Conservation (phyloP, 2,888 invertebrate species). For the Clistopyga incitator region DNA sequence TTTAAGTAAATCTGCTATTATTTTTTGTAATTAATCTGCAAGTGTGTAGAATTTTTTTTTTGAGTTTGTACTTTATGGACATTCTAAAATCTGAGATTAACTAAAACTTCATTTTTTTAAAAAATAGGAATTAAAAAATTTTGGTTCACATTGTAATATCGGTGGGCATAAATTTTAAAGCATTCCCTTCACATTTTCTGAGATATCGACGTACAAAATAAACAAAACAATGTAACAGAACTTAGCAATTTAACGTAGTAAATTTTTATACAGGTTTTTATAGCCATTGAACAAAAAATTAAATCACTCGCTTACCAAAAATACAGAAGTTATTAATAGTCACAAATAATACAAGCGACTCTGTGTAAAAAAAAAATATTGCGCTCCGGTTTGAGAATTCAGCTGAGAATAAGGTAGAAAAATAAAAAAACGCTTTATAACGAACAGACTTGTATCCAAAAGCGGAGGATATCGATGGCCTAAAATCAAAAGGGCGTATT, state of each 20-base stretch:
- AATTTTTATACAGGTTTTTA: too few species aligned
- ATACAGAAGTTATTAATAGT: neutral
- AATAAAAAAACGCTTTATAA: slow-evolving; percentile 20
- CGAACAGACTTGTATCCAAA: slow-evolving; percentile 23
- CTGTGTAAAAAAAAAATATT: neutral
- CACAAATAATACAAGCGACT: neutral
- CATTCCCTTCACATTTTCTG: neutral
- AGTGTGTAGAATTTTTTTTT: too few species aligned
- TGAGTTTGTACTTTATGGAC: too few species aligned
- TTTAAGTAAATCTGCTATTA: too few species aligned
- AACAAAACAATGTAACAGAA: neutral
- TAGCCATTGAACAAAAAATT: too few species aligned
- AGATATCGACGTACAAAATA: neutral
- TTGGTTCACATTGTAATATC: neutral
- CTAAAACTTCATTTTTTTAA: too few species aligned
- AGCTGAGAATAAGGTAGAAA: neutral
- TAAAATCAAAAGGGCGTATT: slow-evolving; percentile 12
- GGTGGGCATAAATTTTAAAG: neutral
- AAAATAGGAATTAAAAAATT: too few species aligned
- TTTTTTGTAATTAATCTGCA: too few species aligned
- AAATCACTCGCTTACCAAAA: too few species aligned
- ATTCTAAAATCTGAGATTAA: too few species aligned
- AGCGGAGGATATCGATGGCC: slow-evolving; percentile 1
- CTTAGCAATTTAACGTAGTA: too few species aligned
- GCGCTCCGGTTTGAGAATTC: slow-evolving; percentile 31